A percentile compares a stretch with the other conserved stretches of the same genome.
phyloP scores from a whole-genome alignment of 2,113 vertebrate genomes.

The Vulpes vulpes region DNA sequence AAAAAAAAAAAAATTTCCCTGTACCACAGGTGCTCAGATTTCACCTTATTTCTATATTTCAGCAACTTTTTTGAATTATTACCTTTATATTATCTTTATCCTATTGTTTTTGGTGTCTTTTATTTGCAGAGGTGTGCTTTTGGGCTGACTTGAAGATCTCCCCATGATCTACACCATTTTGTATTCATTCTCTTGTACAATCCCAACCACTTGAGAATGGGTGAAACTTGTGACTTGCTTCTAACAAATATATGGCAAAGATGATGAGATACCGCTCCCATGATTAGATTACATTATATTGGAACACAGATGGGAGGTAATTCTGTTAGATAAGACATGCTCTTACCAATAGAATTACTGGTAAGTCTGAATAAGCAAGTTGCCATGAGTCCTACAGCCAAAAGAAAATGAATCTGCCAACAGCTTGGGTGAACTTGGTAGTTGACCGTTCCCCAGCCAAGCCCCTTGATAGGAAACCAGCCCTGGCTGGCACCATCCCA shows the following conservation, averaged over 20 bases:
- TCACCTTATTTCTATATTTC: neutral
- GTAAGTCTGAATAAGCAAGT: neutral
- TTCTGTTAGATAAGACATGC: neutral
- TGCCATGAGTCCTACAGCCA: neutral
- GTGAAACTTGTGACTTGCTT: neutral
- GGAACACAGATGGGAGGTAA: neutral
- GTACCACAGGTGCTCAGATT: neutral
- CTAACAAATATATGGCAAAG: neutral
- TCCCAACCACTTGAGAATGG: neutral
- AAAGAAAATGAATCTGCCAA: neutral
- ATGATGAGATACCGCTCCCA: neutral
- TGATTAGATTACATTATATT: neutral
- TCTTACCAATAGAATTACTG: neutral
- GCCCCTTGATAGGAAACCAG: neutral
- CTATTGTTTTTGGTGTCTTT: neutral
- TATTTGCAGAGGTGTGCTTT: neutral
- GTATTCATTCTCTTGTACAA: neutral
- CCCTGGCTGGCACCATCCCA: neutral
- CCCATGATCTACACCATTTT: neutral
- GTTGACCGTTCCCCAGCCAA: neutral
- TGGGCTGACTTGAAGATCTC: neutral
- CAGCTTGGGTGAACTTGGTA: neutral
- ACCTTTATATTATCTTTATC: neutral
- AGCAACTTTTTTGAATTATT: neutral
- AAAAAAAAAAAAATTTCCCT: neutral